These are phyloP conservation scores for Cremastinae sp. DNA, from an alignment of 2,888 invertebrate species.

Conservation along the genomic window DNA sequence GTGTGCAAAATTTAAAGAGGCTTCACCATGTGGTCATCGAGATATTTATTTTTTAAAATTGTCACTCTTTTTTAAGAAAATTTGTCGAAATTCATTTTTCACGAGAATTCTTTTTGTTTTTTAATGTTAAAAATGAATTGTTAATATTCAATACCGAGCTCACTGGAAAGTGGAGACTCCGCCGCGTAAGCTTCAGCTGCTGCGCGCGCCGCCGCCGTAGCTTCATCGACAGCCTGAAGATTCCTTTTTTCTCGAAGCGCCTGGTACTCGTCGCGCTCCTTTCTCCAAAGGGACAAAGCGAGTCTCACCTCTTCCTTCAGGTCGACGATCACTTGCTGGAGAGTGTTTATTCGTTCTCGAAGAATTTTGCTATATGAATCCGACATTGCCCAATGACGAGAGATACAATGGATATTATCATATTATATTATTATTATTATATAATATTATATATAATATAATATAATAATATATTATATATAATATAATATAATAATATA, in stretches of 20 bases:
- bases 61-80: too few relatives aligned
- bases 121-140: background rate
- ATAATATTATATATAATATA: too few relatives aligned
- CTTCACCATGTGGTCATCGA: too few relatives aligned
- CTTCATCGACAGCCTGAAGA: slow-evolving; percentile 68
- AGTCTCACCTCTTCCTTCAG: slow-evolving; percentile 72
- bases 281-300: slow-evolving; percentile 76
- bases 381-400: background rate
- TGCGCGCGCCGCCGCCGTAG: slow-evolving; percentile 70
- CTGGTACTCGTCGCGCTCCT: slow-evolving; percentile 74
- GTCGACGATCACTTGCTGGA: slow-evolving; percentile 71
- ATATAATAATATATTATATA: too few relatives aligned
- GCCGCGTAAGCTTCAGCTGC: slow-evolving; percentile 70
- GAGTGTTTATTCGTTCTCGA: slow-evolving; percentile 70
- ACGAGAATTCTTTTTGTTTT: background rate
- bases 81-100: too few relatives aligned
- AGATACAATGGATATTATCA: background rate
- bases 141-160: slow-evolving; percentile 63
- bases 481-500: too few relatives aligned
- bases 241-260: slow-evolving; percentile 65
- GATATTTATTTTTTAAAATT: too few relatives aligned
- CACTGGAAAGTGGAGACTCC: slow-evolving; percentile 69
- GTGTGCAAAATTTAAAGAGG: too few relatives aligned
- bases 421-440: background rate
- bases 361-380: slow-evolving; percentile 64